Conservation (phyloP, 2,797 vertebrate genomes). For the Spea hammondii region DNA sequence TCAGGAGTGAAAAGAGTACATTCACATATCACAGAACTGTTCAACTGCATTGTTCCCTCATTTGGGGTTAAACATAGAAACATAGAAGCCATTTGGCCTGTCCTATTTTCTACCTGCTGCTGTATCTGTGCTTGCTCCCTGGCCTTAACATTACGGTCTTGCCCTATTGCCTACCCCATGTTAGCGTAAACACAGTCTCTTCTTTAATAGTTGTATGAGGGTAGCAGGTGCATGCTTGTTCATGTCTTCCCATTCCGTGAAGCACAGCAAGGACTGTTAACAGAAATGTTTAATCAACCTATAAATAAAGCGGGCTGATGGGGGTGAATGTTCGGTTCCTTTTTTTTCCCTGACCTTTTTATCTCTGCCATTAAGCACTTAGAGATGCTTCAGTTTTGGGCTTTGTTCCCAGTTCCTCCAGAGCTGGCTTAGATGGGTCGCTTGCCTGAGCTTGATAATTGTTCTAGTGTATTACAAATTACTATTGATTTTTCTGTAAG, state of each 20-base stretch:
- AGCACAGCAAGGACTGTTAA: background rate
- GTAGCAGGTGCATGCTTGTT: background rate
- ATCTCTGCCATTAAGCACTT: constrained; percentile 48
- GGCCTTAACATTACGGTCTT: too few species aligned
- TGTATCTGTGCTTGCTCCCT: too few species aligned
- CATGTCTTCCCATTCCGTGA: background rate
- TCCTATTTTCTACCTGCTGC: too few species aligned
- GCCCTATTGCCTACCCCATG: too few species aligned
- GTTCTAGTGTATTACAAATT: constrained; percentile 45
- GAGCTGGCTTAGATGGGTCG: constrained; percentile 21
- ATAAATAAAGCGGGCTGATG: constrained; percentile 12
- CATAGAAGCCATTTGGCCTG: too few species aligned
- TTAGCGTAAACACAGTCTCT: too few species aligned
- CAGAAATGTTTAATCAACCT: constrained; percentile 14
- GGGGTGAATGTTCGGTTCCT: constrained; percentile 10
- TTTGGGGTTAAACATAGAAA: too few species aligned
- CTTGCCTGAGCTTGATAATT: constrained; percentile 41
- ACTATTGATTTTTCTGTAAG: constrained; percentile 48
- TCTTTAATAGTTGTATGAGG: background rate
- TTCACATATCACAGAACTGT: too few species aligned
- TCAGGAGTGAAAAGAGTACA: too few species aligned
- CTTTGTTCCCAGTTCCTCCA: constrained; percentile 43
- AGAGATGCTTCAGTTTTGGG: constrained; percentile 47
- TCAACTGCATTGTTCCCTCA: too few species aligned
- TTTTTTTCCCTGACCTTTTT: constrained; percentile 34